A percentile compares a stretch with the other conserved stretches of the same genome.
Evolutionary conservation across 1,140 invertebrate species (phyloP).

Genomic region (Thaumetopoea pityocampa): DNA sequence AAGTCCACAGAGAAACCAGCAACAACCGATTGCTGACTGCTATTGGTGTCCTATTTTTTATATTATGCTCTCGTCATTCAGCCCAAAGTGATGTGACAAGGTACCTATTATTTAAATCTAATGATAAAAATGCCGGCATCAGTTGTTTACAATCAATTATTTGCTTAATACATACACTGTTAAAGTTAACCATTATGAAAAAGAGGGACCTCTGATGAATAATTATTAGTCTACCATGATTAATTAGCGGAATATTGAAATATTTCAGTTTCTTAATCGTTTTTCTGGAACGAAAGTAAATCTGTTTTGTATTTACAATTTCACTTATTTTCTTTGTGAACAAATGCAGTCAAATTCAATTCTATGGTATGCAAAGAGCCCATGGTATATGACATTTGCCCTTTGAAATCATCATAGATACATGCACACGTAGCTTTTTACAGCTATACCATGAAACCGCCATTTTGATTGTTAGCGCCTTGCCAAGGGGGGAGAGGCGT

Average conservation of each 20-base stretch:
- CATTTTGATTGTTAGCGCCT: slow-evolving; percentile 67
- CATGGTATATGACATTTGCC: too few species aligned
- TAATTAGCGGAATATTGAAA: too few species aligned
- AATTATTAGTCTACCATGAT: background rate
- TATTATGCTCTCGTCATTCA: slow-evolving; percentile 2
- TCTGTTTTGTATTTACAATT: slow-evolving; percentile 5
- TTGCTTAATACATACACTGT: background rate
- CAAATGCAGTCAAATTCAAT: background rate
- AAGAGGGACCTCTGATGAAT: background rate
- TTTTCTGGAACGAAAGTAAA: too few species aligned
- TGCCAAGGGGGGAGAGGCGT: slow-evolving; percentile 44
- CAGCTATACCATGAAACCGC: slow-evolving; percentile 58
- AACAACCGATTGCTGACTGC: slow-evolving; percentile 35
- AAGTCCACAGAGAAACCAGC: slow-evolving; percentile 45
- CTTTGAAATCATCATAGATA: slow-evolving; percentile 32
- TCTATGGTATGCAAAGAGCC: slow-evolving; percentile 1
- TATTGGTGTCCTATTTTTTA: slow-evolving; percentile 27
- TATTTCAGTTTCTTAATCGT: too few species aligned
- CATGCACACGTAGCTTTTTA: slow-evolving; percentile 51
- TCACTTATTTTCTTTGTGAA: background rate
- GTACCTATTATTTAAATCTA: slow-evolving; percentile 6
- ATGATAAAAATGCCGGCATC: slow-evolving; percentile 38
- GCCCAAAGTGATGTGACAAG: background rate
- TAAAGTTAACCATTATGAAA: background rate
- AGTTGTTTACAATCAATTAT: slow-evolving; percentile 42